Conservation (phyloP, 2,113 vertebrate species). For the Octodon degus region DNA sequence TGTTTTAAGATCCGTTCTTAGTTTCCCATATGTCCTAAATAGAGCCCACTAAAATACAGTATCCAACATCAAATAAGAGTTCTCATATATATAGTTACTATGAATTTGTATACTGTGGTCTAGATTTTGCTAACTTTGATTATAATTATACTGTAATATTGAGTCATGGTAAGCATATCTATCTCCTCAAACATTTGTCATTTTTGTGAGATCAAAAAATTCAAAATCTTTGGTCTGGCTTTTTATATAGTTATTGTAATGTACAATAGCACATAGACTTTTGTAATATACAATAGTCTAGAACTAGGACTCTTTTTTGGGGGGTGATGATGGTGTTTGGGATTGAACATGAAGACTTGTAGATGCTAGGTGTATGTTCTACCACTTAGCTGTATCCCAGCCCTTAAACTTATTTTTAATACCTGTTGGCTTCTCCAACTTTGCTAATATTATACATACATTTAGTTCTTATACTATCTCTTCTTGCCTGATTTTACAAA, state of each 20-base stretch:
- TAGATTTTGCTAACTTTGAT: conserved; percentile 42
- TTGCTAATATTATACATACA: background rate
- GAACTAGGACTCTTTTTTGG: background rate
- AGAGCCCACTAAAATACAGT: background rate
- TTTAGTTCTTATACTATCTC: conserved; percentile 2
- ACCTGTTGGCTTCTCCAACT: background rate
- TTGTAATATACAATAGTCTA: background rate
- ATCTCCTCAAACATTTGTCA: background rate
- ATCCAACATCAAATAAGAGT: conserved; percentile 3
- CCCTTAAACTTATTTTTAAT: background rate
- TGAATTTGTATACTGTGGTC: background rate
- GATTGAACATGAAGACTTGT: background rate
- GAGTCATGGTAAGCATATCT: background rate
- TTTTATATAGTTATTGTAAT: background rate
- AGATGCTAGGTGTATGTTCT: background rate
- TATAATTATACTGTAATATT: background rate
- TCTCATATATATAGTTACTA: background rate
- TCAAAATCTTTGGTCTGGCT: background rate
- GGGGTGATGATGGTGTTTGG: background rate
- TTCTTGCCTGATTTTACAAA: conserved; percentile 13
- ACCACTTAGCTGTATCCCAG: background rate
- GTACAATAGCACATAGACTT: background rate
- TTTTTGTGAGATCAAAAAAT: background rate
- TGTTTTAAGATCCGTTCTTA: conserved; percentile 40
- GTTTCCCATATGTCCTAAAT: conserved; percentile 37